Base-by-base conservation (phyloP, 2,797 vertebrate genomes). In the Smutsia temminckii region DNA sequence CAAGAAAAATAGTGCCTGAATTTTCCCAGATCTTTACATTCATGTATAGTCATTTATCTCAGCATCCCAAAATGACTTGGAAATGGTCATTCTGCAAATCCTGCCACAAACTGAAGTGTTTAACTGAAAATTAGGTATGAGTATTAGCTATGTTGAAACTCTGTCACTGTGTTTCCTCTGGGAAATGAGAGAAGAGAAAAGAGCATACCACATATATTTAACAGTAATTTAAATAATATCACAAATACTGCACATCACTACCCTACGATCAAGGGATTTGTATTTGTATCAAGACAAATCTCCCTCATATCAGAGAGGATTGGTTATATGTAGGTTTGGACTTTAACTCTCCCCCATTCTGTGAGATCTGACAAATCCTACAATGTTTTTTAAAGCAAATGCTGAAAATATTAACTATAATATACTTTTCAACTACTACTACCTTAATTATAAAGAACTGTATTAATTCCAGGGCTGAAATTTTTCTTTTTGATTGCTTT, bases 81-180 rank as follows among this genome's bases (percentile, higher is more conserved):
- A 91, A 95, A 89, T 66, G 25, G 87, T 63, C 23, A 57, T 46
- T 40, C 59, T 79, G 23, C 20, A 64, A 89, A 40, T 51, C 88
- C 34, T 85, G 66, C n/a, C 46, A 92, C 64, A 87, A 85, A 88
- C 37, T 10, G 46, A 71, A 71, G 29, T 83, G n/a, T 66, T 87
- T 72, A 93, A 84, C 11, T 81, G 51, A 96, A 94, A 95, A 84
- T 83, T 71, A 92, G 55, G 37, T 42, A 51, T 17, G 94, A 74
- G 42, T 74, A 72, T 71, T 71, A 92, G 27, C 27, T 68, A 77
- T 20, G 46, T 9, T 72, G 57, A 91, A 93, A 96, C 34, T 57
- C 49, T 49, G 46, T 49, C 83, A 29, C 68, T 94, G 18, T 55
- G 10, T 85, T 75, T 94, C 63, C 72, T 37, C 68, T 84, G 59